These are phyloP conservation scores for Aphidius gifuensis DNA, from an alignment of 1,140 invertebrate species.

Conservation along the genomic window DNA sequence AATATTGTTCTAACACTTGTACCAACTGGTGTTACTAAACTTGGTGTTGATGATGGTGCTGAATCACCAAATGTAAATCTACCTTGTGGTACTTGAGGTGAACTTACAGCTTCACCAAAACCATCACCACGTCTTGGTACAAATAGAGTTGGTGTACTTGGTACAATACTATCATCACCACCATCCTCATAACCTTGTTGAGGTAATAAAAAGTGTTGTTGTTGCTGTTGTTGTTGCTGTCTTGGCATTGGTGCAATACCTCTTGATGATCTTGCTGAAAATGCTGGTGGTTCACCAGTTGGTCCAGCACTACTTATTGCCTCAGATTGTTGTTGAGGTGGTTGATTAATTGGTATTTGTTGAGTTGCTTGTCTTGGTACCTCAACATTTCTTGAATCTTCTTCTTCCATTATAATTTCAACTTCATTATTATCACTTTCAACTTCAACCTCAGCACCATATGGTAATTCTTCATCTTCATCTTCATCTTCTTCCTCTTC, in stretches of 20 bases:
- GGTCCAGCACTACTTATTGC: slow-evolving; percentile 60
- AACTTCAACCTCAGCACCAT: slow-evolving; percentile 54
- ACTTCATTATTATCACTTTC: slow-evolving; percentile 59
- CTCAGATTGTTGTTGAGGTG: slow-evolving; percentile 53
- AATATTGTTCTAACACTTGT: slow-evolving; percentile 43
- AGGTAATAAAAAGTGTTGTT: slow-evolving; percentile 50
- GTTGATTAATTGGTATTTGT: slow-evolving; percentile 38
- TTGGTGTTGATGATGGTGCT: slow-evolving; percentile 43
- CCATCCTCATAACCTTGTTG: slow-evolving; percentile 64
- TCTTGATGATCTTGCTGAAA: slow-evolving; percentile 46
- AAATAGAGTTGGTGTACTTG: slow-evolving; percentile 84
- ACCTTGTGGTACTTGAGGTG: slow-evolving; percentile 71
- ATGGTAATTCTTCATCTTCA: slow-evolving; percentile 58
- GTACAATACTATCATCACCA: slow-evolving; percentile 85
- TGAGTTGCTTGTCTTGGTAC: slow-evolving; percentile 57
- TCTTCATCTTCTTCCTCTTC: slow-evolving; percentile 59
- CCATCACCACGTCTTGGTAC: slow-evolving; percentile 80
- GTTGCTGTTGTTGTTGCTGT: slow-evolving; percentile 42
- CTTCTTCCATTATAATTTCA: slow-evolving; percentile 64
- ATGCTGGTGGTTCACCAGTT: slow-evolving; percentile 53
- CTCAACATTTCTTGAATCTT: slow-evolving; percentile 59
- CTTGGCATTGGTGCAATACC: slow-evolving; percentile 50
- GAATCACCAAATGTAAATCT: slow-evolving; percentile 73
- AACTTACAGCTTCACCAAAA: slow-evolving; percentile 89
- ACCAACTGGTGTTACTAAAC: slow-evolving; percentile 37